Conservation (phyloP, 2,888 invertebrate species). For the Ophraella communa region DNA sequence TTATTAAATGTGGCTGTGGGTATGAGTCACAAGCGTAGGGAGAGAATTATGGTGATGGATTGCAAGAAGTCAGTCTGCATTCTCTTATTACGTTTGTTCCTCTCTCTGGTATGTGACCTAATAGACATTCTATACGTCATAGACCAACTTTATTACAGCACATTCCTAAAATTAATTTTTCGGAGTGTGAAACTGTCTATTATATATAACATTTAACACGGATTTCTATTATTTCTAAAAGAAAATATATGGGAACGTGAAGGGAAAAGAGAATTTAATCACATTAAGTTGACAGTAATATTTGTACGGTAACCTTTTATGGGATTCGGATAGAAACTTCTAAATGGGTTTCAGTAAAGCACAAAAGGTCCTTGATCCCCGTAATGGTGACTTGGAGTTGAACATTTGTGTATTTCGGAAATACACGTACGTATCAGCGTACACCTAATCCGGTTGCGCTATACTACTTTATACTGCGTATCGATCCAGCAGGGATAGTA, state of each 20-base stretch:
- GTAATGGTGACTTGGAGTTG: constrained; percentile 13
- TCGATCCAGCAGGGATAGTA: constrained; percentile 43
- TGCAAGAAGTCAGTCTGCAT: background rate
- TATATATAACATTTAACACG: no score
- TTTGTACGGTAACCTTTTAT: background rate
- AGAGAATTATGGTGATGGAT: background rate
- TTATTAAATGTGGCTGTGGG: background rate
- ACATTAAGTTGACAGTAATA: background rate
- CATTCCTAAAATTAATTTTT: no score
- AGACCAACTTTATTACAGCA: background rate
- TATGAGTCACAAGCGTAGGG: background rate
- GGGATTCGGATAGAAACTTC: constrained; percentile 1
- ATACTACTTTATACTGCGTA: constrained; percentile 33
- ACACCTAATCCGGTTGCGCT: constrained; percentile 36
- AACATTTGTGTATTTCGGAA: constrained; percentile 23
- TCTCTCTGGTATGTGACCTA: constrained; percentile 2
- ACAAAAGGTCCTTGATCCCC: constrained; percentile 25
- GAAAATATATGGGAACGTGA: background rate
- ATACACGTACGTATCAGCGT: constrained; percentile 18
- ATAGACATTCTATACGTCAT: background rate
- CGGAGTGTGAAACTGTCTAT: no score
- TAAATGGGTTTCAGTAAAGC: constrained; percentile 6
- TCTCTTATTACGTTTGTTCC: constrained; percentile 2
- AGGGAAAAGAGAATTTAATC: background rate
- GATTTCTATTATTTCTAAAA: no score